Evolutionary conservation across 2,888 invertebrate genomes (phyloP), one percentile per base, ranked within the genome.

Genomic region (Heterodera filipjevi): DNA sequence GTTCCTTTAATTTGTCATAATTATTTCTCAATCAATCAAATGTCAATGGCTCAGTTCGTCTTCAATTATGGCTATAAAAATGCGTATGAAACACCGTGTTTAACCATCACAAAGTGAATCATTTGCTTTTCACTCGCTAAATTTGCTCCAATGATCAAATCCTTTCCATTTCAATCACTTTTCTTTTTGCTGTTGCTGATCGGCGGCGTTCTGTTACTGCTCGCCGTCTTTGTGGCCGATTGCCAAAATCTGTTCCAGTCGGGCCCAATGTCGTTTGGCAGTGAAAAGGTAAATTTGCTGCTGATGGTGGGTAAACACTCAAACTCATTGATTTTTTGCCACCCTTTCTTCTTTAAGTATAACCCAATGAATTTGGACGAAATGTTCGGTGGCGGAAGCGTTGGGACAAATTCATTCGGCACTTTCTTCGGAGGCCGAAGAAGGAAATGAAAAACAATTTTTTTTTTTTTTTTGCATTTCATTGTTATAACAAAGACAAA

Each of bases 381-480:
- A 49, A 49, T 49, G 46, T 49, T 49, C 19, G 46, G 46, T 49
- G 46, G 12, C 46, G 46, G 44, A 44, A 44, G 12, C 12, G 44
- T 5, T 44, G 12, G 44, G 44, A 12, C 46, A 49, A 49, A 49
- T 19, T 19, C 14, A 49, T 49, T 49, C 46, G 46, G 46, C 19
- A 16, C 12, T 16, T 49, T 49, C 16, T 49, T 49, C 46, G 46
- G 46, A 19, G 46, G 46, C 19, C 46, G 77, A 16, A 72, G 30
- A 39, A 39, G 33, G 14, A 39, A 32, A 72, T 72, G 49, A 39
- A 81, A 78, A 81, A 75, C 80, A 19, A 74, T 27, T 30, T 10
- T 27, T 8, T 12, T 53, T 71, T 8, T 30, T 89, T 44, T 44
- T 44, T 5, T 44, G 12, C 12, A 44, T 44, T 44, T 12, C 44